Evolutionary conservation across 1,140 invertebrate species (phyloP).

Genomic region (Amyelois transitella): DNA sequence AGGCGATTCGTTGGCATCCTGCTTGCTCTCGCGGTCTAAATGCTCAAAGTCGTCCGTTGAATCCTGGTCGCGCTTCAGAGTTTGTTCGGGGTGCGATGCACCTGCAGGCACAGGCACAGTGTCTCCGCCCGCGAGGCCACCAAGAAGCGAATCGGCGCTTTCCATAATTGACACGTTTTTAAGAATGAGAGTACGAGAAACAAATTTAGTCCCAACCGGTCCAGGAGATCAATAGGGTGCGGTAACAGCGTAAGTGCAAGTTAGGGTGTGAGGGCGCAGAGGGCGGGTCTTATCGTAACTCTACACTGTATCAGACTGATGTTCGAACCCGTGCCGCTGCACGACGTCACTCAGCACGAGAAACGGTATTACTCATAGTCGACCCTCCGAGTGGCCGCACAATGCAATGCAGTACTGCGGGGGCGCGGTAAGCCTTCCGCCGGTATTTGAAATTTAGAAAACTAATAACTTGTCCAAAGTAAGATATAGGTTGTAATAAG

Average conservation of each 20-base stretch:
- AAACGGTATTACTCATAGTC: slow-evolving; percentile 67
- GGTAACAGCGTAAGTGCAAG: slow-evolving; percentile 32
- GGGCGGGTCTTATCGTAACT: slow-evolving; percentile 47
- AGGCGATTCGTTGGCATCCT: slow-evolving; percentile 42
- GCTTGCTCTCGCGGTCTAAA: slow-evolving; percentile 72
- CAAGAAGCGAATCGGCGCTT: slow-evolving; percentile 45
- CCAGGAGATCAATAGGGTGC: slow-evolving; percentile 48
- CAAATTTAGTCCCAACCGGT: background rate
- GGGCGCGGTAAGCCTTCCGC: slow-evolving; percentile 27
- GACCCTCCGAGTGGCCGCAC: slow-evolving; percentile 25
- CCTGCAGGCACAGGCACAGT: slow-evolving; percentile 22
- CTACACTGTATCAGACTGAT: slow-evolving; percentile 49
- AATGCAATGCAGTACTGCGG: slow-evolving; percentile 25
- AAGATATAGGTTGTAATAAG: too few species aligned
- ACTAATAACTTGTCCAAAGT: too few species aligned
- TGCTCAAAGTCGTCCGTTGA: slow-evolving; percentile 84
- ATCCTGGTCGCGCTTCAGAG: slow-evolving; percentile 77
- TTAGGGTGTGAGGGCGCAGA: slow-evolving; percentile 27
- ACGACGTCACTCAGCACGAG: slow-evolving; percentile 65
- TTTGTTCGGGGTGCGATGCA: slow-evolving; percentile 16
- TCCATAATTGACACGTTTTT: slow-evolving; percentile 42
- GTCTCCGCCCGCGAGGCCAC: slow-evolving; percentile 51
- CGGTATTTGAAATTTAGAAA: slow-evolving; percentile 11
- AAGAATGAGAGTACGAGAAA: background rate
- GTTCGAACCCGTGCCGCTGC: slow-evolving; percentile 31